phyloP scores from a whole-genome alignment of 2,888 invertebrate species.

The Agonum fuliginosum region DNA sequence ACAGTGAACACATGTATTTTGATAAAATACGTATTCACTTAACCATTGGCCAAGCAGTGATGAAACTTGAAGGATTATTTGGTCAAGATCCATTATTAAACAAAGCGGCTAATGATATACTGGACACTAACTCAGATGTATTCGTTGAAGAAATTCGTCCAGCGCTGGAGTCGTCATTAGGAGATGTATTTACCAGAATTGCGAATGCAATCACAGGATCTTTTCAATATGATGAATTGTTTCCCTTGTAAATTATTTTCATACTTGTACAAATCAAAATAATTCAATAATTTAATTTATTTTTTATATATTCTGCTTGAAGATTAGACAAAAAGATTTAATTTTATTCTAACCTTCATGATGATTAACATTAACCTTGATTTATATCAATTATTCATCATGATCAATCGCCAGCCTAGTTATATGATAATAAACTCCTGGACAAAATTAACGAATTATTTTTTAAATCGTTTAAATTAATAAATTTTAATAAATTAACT shows the following conservation, averaged over 20 bases:
- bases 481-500: too few species aligned
- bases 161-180: constrained; percentile 78
- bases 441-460: too few species aligned
- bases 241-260: constrained; percentile 71
- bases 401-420: too few species aligned
- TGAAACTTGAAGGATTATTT: constrained; percentile 81
- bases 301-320: too few species aligned
- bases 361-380: too few species aligned
- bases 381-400: too few species aligned
- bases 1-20: constrained; percentile 78
- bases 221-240: constrained; percentile 82
- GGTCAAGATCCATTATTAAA: constrained; percentile 80
- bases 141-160: constrained; percentile 82
- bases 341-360: too few species aligned
- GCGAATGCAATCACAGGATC: constrained; percentile 82
- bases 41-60: constrained; percentile 77
- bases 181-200: constrained; percentile 80
- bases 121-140: constrained; percentile 81
- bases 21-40: constrained; percentile 79
- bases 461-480: too few species aligned
- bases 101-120: constrained; percentile 79
- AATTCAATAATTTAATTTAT: not conserved
- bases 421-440: too few species aligned
- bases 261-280: not conserved
- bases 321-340: too few species aligned